Evolutionary conservation across 1,140 invertebrate genomes (phyloP), one percentile per base, ranked within the genome.

Genomic region (Eumeta japonica): DNA sequence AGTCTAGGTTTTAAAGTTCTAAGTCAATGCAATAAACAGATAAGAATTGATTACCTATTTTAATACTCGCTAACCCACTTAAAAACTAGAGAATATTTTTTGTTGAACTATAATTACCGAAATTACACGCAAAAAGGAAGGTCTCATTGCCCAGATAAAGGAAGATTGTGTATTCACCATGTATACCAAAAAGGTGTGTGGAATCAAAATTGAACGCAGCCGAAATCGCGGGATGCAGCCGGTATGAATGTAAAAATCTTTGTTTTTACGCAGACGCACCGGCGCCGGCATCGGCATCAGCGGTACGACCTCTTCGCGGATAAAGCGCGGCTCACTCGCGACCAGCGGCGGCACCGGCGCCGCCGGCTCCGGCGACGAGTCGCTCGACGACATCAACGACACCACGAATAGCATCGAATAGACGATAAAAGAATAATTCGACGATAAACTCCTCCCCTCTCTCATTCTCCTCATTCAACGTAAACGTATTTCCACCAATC

Each of bases 301-400:
- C 42, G 79, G 81, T 45, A 62, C 84, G 16, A 81, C 82, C 38
- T 80, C 83, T 1, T 74, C 82, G 41, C 73, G 78, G 12, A 71
- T 79, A 39, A 88, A 87, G 70, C 79, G 86, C 15, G 81, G 83
- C 20, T 87, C 86, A 9, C 81, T 88, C 34, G 82, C 84, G 50
- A 77, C 83, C 13, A 81, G 84, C 27, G 83, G 70, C 37, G 80
- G 83, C 40, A 86, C 85, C 13, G 85, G 86, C 5, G 74, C 75
- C 62, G 83, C 71, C 37, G 80, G 83, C 40, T 87, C 85, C 13
- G 85, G 86, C 5, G 74, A 77, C 62, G 76, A 79, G 49, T 75
- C 74, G 35, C 56, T 79, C 49, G 78, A 79, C 46, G 75, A 77
- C 51, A 64, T 68, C 51, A 78, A 79, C 60, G 73, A 75, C 51